These are phyloP conservation scores for Troides helena DNA, from an alignment of 2,888 invertebrate genomes.

Conservation along the genomic window DNA sequence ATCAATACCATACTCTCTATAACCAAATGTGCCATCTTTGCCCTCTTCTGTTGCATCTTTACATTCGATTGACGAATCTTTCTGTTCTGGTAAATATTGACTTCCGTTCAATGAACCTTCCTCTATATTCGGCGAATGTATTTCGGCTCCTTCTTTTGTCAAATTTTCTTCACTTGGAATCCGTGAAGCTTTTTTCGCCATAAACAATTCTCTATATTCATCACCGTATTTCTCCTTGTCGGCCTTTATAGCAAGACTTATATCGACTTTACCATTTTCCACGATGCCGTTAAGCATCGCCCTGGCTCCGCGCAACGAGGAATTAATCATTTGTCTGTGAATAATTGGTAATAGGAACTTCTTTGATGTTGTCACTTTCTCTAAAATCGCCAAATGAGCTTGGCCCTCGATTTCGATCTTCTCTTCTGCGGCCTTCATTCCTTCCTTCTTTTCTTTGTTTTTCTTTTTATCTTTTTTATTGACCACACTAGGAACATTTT, in stretches of 20 bases:
- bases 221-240: conserved; percentile 25
- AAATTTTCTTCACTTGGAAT: neutral
- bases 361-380: conserved; percentile 40
- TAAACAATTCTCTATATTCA: conserved; percentile 19
- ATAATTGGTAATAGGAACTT: conserved; percentile 53
- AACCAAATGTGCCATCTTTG: conserved; percentile 12
- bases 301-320: conserved; percentile 36
- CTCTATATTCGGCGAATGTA: neutral
- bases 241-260: neutral
- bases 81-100: neutral
- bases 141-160: neutral
- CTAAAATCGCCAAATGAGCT: conserved; percentile 38
- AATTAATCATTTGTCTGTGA: conserved; percentile 39
- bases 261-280: conserved; percentile 1
- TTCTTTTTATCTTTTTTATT: conserved; percentile 31
- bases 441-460: conserved; percentile 28
- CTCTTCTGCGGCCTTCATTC: conserved; percentile 29
- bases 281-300: conserved; percentile 46
- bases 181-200: conserved; percentile 20
- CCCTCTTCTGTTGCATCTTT: neutral
- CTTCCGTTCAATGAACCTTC: conserved; percentile 21
- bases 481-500: conserved; percentile 33
- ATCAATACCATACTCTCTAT: conserved; percentile 38
- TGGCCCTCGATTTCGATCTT: conserved; percentile 20
- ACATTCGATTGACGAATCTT: neutral